A percentile compares a stretch with the other conserved stretches of the same genome.
phyloP scores from a whole-genome alignment of 2,888 invertebrate species.

The Eupsilia transversa region DNA sequence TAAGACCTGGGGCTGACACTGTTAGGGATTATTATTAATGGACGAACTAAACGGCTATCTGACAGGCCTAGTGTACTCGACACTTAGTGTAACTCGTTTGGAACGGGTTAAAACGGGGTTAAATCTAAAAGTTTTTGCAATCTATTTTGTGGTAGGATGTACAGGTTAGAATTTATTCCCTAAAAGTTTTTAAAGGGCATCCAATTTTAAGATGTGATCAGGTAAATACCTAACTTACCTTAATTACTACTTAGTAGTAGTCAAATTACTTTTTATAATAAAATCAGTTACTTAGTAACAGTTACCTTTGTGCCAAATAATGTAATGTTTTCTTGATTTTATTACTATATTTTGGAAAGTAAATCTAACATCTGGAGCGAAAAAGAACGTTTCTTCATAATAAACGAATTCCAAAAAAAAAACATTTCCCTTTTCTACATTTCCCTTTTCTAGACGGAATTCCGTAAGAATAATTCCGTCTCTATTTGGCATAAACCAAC shows the following conservation, averaged over 20 bases:
- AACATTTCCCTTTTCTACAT: too few relatives aligned
- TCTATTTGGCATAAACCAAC: slow-evolving; percentile 24
- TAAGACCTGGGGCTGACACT: slow-evolving; percentile 70
- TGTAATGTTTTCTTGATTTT: background rate
- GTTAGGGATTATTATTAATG: slow-evolving; percentile 75
- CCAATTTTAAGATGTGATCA: background rate
- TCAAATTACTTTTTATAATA: too few relatives aligned
- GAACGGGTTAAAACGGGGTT: slow-evolving; percentile 36
- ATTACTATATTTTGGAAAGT: background rate
- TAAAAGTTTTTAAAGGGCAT: background rate
- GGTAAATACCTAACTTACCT: background rate
- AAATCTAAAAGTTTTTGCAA: slow-evolving; percentile 32
- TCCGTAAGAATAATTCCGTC: background rate
- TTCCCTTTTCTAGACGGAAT: background rate
- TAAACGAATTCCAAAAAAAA: background rate
- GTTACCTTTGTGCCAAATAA: background rate
- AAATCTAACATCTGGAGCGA: background rate
- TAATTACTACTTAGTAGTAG: background rate
- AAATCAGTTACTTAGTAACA: background rate
- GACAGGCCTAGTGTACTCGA: slow-evolving; percentile 52
- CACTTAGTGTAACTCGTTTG: slow-evolving; percentile 56
- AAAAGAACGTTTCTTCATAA: background rate
- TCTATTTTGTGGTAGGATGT: background rate
- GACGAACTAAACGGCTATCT: slow-evolving; percentile 71
- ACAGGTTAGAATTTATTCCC: background rate